Conservation (phyloP, 2,888 invertebrate genomes). For the Noctua pronuba region DNA sequence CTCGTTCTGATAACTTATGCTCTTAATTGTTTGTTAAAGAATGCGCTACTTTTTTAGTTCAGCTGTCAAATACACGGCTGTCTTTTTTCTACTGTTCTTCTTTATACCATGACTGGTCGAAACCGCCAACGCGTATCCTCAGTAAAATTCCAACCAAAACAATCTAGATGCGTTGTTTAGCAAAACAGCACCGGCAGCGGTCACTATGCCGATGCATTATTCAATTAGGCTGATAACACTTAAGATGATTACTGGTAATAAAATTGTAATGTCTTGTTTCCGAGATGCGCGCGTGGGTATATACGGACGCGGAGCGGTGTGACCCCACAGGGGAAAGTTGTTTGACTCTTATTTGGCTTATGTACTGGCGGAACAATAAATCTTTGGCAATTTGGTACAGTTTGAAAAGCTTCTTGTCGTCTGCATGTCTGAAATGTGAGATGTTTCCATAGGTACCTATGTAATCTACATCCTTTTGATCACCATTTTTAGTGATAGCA, state of each 20-base stretch:
- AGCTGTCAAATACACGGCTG: background rate
- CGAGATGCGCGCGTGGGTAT: slow-evolving; percentile 86
- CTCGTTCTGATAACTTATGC: background rate
- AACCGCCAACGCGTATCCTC: slow-evolving; percentile 3
- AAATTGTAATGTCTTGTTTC: slow-evolving; percentile 89
- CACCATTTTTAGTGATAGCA: background rate
- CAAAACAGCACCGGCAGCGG: slow-evolving; percentile 69
- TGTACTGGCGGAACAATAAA: slow-evolving; percentile 7
- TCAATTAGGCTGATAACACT: slow-evolving; percentile 90
- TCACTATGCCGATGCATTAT: slow-evolving; percentile 86
- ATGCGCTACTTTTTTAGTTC: background rate
- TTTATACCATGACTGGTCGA: background rate
- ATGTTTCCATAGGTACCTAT: background rate
- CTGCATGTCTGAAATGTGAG: background rate
- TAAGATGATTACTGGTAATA: slow-evolving; percentile 88
- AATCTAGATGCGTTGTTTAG: slow-evolving; percentile 59
- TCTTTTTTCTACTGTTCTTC: background rate
- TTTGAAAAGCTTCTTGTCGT: background rate
- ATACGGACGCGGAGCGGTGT: slow-evolving; percentile 46
- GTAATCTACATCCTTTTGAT: background rate
- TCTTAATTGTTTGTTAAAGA: background rate
- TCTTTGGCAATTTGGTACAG: background rate
- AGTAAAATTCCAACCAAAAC: slow-evolving; percentile 51
- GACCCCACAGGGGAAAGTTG: slow-evolving; percentile 63
- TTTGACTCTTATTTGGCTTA: slow-evolving; percentile 45